Percentiles rank a stretch among this genome's conserved stretches.
Conservation (phyloP, 35 echinoderm and acorn worm species). For the Holothuria glaberrima region DNA sequence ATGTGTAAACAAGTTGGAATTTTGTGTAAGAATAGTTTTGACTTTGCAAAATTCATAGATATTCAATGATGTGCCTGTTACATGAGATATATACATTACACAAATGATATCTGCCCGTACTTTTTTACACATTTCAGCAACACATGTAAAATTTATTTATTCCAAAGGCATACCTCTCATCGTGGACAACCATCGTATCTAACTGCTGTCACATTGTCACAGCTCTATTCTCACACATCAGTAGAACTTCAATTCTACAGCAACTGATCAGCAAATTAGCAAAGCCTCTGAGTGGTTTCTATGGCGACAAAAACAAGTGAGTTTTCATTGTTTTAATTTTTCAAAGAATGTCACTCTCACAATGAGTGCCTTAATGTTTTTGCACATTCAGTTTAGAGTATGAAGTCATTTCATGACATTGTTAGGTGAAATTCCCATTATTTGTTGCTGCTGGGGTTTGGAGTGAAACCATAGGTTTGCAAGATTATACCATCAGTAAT, state of each 20-base stretch:
- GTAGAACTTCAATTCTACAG: constrained; percentile 33
- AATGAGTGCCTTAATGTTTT: too few relatives aligned
- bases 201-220: constrained; percentile 45
- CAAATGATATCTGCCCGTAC: background rate
- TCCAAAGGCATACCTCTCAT: constrained; percentile 33
- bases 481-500: too few relatives aligned
- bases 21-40: background rate
- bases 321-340: background rate
- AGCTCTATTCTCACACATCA: constrained; percentile 65
- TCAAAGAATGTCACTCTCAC: background rate
- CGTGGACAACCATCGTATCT: constrained; percentile 6
- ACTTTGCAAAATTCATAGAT: too few relatives aligned
- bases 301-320: constrained; percentile 58
- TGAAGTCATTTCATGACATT: too few relatives aligned
- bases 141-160: background rate
- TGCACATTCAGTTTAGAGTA: too few relatives aligned
- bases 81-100: background rate
- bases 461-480: too few relatives aligned
- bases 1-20: too few relatives aligned
- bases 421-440: too few relatives aligned
- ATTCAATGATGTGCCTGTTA: too few relatives aligned
- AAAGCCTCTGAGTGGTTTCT: constrained; percentile 64
- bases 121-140: background rate
- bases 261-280: constrained; percentile 57
- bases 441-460: too few relatives aligned